Evolutionary conservation across 2,113 vertebrate species (phyloP).

Genomic region (Stegastes partitus): DNA sequence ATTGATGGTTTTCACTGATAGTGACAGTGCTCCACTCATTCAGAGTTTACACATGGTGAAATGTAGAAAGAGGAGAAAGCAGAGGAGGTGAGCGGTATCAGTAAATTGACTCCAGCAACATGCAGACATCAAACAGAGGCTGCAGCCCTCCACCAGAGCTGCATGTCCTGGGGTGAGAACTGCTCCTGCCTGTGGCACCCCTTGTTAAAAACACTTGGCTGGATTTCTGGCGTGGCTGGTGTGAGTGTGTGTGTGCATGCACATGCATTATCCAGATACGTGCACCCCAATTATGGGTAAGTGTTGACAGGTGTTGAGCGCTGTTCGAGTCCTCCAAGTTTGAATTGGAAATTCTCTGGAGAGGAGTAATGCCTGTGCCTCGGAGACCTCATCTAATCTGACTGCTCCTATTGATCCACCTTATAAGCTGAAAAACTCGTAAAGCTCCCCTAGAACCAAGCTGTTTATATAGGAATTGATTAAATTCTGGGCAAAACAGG

Average conservation of each 20-base stretch:
- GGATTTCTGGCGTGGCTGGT: neutral
- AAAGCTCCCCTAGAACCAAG: slow-evolving; percentile 15
- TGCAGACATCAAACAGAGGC: slow-evolving; percentile 17
- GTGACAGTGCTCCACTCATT: too few species aligned
- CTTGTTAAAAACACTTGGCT: slow-evolving; percentile 19
- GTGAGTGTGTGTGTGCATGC: neutral
- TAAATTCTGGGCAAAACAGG: slow-evolving; percentile 41
- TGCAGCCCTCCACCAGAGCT: slow-evolving; percentile 15
- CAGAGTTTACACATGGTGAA: neutral
- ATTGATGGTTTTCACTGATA: neutral
- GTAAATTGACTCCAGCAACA: slow-evolving; percentile 16
- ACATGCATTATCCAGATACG: slow-evolving; percentile 20
- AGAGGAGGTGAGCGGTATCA: neutral
- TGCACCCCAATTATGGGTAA: slow-evolving; percentile 23
- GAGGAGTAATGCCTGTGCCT: slow-evolving; percentile 12
- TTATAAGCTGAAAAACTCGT: slow-evolving; percentile 42
- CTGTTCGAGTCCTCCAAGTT: slow-evolving; percentile 21
- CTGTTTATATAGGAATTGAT: slow-evolving; percentile 58
- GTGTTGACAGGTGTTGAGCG: slow-evolving; percentile 38
- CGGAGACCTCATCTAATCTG: slow-evolving; percentile 43
- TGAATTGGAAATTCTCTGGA: slow-evolving; percentile 33
- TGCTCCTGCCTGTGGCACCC: slow-evolving; percentile 7
- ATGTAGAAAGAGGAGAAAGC: neutral
- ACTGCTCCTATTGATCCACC: slow-evolving; percentile 40
- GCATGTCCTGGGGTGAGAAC: slow-evolving; percentile 17